Base-by-base conservation (phyloP, 2,113 vertebrate species). In the Geococcyx californianus region DNA sequence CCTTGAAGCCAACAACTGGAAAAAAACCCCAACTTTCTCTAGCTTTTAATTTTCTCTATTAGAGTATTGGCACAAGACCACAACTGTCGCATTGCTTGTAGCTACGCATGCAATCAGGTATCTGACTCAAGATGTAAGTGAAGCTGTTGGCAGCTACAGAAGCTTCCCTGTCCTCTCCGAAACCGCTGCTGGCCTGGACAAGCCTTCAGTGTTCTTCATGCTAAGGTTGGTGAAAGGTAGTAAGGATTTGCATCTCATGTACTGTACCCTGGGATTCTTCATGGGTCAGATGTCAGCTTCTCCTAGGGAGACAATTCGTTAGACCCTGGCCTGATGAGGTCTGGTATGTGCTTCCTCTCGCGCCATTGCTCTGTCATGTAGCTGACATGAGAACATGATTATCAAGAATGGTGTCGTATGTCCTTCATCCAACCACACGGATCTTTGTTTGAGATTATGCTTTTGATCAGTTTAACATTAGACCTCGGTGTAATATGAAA, bases 91-190 rank as follows among this genome's bases (percentile, higher is more conserved):
- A 25, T 3, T 63, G 31, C 17, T 2, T 24, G 44, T 12, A 52
- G 40, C 36, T 13, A 12, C 7, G 6, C 8, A 25, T 29, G 47
- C 0, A 0, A 33, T 7, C 44, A 16, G 34, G 54, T 42, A 2
- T 11, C 26, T 33, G 38, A 3, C 17, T 26, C 23, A 13, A 13
- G 77, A n/a, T 3, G 14, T n/a, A 36, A 28, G 12, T 1, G 1
- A 4, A 75, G 58, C 73, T 42, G 55, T 24, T 1, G 1, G 60
- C 78, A 49, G 47, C 0, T 13, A 36, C 13, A 68, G 21, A 20
- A 55, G 34, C 68, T 69, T 34, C 28, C 34, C 31, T 1, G 2
- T 6, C n/a, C 1, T 1, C 54, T 34, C 77, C 5, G 10, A 36
- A 56, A 26, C 23, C 1, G 1, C 20, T 3, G n/a, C 33, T 28